Evolutionary conservation across 2,113 vertebrate genomes (phyloP).

Genomic region (Brienomyrus brachyistius): DNA sequence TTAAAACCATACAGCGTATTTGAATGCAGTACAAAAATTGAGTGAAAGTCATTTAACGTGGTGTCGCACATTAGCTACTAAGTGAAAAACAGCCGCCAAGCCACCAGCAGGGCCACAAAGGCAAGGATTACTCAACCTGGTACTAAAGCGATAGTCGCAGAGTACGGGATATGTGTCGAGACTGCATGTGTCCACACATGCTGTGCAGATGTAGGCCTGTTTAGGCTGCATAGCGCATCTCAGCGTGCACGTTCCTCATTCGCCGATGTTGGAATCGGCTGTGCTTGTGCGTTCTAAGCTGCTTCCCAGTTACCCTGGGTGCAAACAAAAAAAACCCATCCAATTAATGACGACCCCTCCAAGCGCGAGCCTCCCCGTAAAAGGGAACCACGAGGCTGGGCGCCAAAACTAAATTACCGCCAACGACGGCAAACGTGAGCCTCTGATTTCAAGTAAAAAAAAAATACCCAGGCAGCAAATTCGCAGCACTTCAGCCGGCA

Average conservation of each 20-base stretch:
- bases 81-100: neutral
- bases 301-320: neutral
- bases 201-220: neutral
- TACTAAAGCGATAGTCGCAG: neutral
- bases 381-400: neutral
- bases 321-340: neutral
- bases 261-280: neutral
- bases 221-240: neutral
- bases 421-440: neutral
- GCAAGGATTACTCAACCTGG: neutral
- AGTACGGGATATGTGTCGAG: neutral
- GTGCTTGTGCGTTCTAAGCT: neutral
- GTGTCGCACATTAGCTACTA: neutral
- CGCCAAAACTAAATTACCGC: neutral
- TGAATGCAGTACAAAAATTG: neutral
- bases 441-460: neutral
- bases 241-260: neutral
- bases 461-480: conserved; percentile 2
- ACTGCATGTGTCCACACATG: neutral
- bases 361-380: neutral
- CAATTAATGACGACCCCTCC: neutral
- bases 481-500: neutral
- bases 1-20: neutral
- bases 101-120: neutral
- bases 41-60: neutral